A percentile compares a stretch with the other conserved stretches of the same genome.
phyloP scores from a whole-genome alignment of 64 coral and sea anemone species.

The Astreopora myriophthalma region DNA sequence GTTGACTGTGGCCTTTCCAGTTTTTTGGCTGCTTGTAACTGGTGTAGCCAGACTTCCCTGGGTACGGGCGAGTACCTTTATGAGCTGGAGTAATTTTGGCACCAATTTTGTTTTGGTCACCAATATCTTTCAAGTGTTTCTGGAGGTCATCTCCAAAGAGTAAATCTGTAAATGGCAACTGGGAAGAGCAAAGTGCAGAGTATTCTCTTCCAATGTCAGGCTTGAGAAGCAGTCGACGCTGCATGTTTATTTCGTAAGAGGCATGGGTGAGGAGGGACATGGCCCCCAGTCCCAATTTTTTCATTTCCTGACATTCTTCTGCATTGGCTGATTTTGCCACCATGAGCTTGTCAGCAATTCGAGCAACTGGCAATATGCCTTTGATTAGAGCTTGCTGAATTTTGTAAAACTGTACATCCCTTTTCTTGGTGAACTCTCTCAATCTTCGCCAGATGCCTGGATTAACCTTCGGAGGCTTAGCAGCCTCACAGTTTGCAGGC shows the following conservation, averaged over 20 bases:
- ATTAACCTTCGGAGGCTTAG: too few relatives aligned
- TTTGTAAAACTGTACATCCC: conserved; percentile 50
- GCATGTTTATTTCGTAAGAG: conserved; percentile 54
- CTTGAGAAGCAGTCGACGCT: conserved; percentile 36
- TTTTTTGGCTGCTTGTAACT: conserved; percentile 15
- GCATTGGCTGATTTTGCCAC: too few relatives aligned
- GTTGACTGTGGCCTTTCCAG: conserved; percentile 2
- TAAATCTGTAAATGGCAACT: conserved; percentile 65
- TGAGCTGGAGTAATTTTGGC: conserved; percentile 20
- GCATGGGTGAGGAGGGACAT: conserved; percentile 60
- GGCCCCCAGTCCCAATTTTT: too few relatives aligned
- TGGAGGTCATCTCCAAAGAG: conserved; percentile 72
- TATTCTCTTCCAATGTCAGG: conserved; percentile 54
- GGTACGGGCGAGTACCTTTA: neutral
- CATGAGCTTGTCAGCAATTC: too few relatives aligned
- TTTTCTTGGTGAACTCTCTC: conserved; percentile 19
- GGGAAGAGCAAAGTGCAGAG: conserved; percentile 1
- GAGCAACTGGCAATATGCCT: conserved; percentile 34
- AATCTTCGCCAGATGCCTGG: conserved; percentile 48
- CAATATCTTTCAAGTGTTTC: conserved; percentile 54
- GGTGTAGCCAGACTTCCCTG: conserved; percentile 3
- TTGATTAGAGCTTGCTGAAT: conserved; percentile 36
- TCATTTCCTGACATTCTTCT: too few relatives aligned
- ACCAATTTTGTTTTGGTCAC: conserved; percentile 51
- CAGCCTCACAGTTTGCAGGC: too few relatives aligned